Percentiles rank a stretch among this genome's conserved stretches.
Evolutionary conservation across 2,888 invertebrate species (phyloP).

Genomic region (Aleiodes alternator): DNA sequence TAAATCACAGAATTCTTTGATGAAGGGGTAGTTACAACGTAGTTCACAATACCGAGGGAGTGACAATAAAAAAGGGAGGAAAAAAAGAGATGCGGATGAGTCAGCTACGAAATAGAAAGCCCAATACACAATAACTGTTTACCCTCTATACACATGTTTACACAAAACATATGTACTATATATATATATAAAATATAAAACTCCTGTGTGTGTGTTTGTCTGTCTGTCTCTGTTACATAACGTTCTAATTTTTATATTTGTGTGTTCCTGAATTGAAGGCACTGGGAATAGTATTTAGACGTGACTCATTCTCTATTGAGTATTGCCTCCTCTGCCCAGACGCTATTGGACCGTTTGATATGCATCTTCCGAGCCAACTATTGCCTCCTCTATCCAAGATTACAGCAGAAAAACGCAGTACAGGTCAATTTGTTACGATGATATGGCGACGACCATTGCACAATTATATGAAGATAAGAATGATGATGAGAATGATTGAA

Average conservation of each 20-base stretch:
- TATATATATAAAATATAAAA: neutral
- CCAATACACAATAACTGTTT: neutral
- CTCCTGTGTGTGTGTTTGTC: too few relatives aligned
- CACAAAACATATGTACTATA: slow-evolving; percentile 1
- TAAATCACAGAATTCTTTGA: neutral
- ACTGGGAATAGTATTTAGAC: too few relatives aligned
- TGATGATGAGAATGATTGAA: slow-evolving; percentile 7
- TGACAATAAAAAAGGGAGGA: too few relatives aligned
- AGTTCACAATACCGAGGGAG: too few relatives aligned
- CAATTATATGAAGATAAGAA: slow-evolving; percentile 7
- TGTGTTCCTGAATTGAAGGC: too few relatives aligned
- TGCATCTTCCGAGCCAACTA: slow-evolving; percentile 31
- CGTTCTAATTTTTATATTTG: slow-evolving; percentile 16
- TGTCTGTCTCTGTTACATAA: slow-evolving; percentile 8
- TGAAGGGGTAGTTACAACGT: too few relatives aligned
- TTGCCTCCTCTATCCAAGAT: slow-evolving; percentile 1
- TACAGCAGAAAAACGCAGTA: neutral
- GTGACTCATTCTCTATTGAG: slow-evolving; percentile 15
- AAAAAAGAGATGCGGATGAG: neutral
- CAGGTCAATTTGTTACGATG: slow-evolving; percentile 27
- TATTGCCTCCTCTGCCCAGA: neutral
- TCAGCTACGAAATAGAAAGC: slow-evolving; percentile 4
- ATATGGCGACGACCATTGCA: slow-evolving; percentile 22
- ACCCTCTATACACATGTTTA: slow-evolving; percentile 3
- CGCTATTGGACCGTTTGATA: slow-evolving; percentile 28